Evolutionary conservation across 1,140 invertebrate species (phyloP), one percentile per base, ranked within the genome.

Genomic region (Gonatopus flavifemur): DNA sequence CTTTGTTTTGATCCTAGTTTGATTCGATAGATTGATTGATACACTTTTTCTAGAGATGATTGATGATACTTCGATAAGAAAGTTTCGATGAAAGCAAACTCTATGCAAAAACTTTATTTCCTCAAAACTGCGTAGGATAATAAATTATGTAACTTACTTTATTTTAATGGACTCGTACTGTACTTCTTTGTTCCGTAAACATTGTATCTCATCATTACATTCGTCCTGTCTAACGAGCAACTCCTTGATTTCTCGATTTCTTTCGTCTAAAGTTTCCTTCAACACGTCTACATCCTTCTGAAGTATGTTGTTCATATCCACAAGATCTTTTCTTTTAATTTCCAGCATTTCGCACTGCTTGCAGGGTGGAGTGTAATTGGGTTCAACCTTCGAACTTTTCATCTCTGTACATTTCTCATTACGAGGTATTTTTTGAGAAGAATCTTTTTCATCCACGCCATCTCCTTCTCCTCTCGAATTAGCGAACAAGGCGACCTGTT

Each of bases 391-490:
- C 28, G 32, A 16, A 59, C 22, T 13, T 41, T 35, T 15, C 25
- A 20, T 31, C 57, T 32, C 7, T 42, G 19, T n/a, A 10, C 12
- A 5, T 55, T 24, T 33, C 48, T 61, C 15, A 45, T 19, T 28
- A 15, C 10, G 9, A 50, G 47, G 13, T 44, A 38, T 13, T 16
- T 36, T 20, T 36, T 10, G 19, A 15, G 13, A 13, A 24, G 31
- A 15, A 3, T 49, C 22, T 10, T 44, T 31, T 16, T 43, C 31
- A 31, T 30, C 33, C 25, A 42, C 9, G 19, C 39, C 47, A 37
- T 59, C 56, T 7, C 55, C 55, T 31, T 63, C 59, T 0, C 42
- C 55, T 18, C 22, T 58, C 13, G 18, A 22, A 3, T 8, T 20
- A 20, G 46, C 18, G 8, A 54, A 38, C 16, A 54, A 9, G 2